A percentile compares a stretch with the other conserved stretches of the same genome.
Conservation (phyloP, 2,888 invertebrate species). For the Galerucella nymphaeae region DNA sequence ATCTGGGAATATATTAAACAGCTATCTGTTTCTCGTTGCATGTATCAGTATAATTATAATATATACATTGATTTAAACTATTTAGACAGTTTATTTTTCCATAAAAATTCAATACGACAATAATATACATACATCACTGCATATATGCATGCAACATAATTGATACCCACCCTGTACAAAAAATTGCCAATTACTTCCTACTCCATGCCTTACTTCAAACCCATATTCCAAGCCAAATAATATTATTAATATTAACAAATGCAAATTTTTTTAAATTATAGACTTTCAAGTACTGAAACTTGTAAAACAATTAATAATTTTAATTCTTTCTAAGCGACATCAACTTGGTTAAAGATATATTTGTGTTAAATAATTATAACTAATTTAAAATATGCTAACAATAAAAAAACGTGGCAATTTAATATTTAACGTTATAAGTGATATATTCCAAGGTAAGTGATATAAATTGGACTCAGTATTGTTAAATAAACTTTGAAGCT, state of each 20-base stretch:
- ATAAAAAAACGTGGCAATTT: background rate
- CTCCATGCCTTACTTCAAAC: background rate
- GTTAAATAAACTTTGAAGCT: background rate
- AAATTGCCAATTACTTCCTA: background rate
- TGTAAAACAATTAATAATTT: slow-evolving; percentile 1
- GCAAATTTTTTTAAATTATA: slow-evolving; percentile 14
- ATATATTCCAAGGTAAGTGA: no score
- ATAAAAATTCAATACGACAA: slow-evolving; percentile 12
- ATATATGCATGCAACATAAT: background rate
- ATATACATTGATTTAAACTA: slow-evolving; percentile 5
- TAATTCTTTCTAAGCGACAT: background rate
- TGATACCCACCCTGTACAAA: slow-evolving; percentile 12
- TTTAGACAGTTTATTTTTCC: slow-evolving; percentile 12
- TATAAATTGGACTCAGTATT: background rate
- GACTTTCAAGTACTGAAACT: slow-evolving; percentile 4
- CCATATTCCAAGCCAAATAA: slow-evolving; percentile 7
- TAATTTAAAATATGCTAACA: background rate
- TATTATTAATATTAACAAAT: slow-evolving; percentile 15
- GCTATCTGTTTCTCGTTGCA: no score
- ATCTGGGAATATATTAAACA: no score
- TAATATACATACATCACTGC: slow-evolving; percentile 8
- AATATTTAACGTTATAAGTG: no score
- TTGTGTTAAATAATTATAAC: background rate
- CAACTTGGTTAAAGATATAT: slow-evolving; percentile 6
- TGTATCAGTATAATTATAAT: background rate